phyloP scores from a whole-genome alignment of 2,113 vertebrate species.

The Rousettus leschenaultii region DNA sequence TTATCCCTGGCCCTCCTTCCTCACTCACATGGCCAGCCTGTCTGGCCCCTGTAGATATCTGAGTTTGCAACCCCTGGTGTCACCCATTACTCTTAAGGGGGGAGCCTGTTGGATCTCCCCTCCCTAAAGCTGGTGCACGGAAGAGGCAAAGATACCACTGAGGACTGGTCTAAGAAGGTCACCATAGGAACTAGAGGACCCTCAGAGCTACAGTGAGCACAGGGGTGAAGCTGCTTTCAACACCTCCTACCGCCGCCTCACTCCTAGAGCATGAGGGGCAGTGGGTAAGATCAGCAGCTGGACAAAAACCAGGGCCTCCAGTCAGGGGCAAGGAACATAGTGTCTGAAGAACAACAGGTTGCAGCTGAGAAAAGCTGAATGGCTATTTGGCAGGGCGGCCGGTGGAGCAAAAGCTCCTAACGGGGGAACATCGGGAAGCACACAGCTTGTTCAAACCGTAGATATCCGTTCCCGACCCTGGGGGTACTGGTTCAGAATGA shows the following conservation, averaged over 20 bases:
- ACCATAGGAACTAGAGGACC: not conserved
- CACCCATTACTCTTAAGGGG: too few species aligned
- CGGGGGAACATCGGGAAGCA: not conserved
- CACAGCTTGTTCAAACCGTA: not conserved
- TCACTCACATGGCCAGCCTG: not conserved
- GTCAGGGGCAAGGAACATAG: not conserved
- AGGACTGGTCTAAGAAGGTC: not conserved
- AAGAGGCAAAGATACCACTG: too few species aligned
- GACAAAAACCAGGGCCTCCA: not conserved
- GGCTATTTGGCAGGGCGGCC: accelerated
- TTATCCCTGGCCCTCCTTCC: not conserved
- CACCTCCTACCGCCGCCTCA: not conserved
- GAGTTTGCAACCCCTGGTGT: not conserved
- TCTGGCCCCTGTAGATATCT: not conserved
- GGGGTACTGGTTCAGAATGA: not conserved
- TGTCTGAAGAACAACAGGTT: not conserved
- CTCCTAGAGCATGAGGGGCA: not conserved
- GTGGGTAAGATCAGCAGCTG: not conserved
- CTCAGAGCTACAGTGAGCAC: not conserved
- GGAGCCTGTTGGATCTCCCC: not conserved
- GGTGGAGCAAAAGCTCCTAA: not conserved
- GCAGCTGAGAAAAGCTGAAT: not conserved
- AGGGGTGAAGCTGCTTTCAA: not conserved
- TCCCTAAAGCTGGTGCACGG: not conserved
- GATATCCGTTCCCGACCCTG: accelerated